Evolutionary conservation across 1,140 invertebrate genomes (phyloP).

Genomic region (Drosophila bocqueti): DNA sequence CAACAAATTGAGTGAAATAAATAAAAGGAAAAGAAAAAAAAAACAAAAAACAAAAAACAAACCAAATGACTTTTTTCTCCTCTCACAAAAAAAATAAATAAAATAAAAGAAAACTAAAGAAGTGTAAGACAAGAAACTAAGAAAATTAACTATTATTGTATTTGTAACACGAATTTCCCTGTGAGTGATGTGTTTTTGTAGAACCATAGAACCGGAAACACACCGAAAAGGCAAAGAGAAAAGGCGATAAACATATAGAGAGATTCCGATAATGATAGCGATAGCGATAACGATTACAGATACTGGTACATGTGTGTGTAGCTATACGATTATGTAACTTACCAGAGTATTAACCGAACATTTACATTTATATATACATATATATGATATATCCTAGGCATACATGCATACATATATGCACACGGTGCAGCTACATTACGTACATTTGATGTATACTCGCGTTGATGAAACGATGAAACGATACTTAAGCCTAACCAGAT

Average conservation of each 20-base stretch:
- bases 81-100: slow-evolving; percentile 47
- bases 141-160: slow-evolving; percentile 42
- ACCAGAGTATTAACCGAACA: slow-evolving; percentile 59
- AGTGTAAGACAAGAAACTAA: slow-evolving; percentile 8
- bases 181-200: slow-evolving; percentile 33
- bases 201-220: slow-evolving; percentile 26
- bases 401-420: slow-evolving; percentile 30
- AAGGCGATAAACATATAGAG: slow-evolving; percentile 4
- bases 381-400: slow-evolving; percentile 44
- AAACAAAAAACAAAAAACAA: slow-evolving; percentile 15
- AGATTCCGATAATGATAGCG: slow-evolving; percentile 9
- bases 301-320: slow-evolving; percentile 42
- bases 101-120: not conserved
- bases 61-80: slow-evolving; percentile 69
- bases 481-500: slow-evolving; percentile 43
- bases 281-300: slow-evolving; percentile 18
- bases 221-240: not conserved
- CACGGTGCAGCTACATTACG: slow-evolving; percentile 33
- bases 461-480: slow-evolving; percentile 28
- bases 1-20: slow-evolving; percentile 78
- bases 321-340: slow-evolving; percentile 43
- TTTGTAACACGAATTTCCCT: slow-evolving; percentile 50
- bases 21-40: slow-evolving; percentile 67
- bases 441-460: slow-evolving; percentile 53
- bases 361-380: slow-evolving; percentile 44